Evolutionary conservation across 2,797 vertebrate genomes (phyloP), one percentile per base, ranked within the genome.

Genomic region (Eidolon dupreanum): DNA sequence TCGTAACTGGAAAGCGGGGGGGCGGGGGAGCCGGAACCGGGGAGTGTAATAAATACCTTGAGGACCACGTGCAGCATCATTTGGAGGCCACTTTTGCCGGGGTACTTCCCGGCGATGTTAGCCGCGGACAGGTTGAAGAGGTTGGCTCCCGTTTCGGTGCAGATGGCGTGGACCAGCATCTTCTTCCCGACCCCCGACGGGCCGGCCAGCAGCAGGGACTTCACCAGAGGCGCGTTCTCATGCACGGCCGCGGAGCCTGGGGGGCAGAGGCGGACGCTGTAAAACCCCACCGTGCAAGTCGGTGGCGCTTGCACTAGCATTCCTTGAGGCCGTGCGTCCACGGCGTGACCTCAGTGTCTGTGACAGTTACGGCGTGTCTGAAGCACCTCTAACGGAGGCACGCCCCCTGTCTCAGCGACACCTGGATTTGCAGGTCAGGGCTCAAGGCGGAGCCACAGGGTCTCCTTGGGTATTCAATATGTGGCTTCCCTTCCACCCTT

Each of bases 61-160:
- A 99, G 92, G 68, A 99, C 98, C 95, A 99, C 85, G 68, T 99
- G 99, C 6, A 99, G 84, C 98, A 99, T 98, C 98, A 99, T 98
- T 26, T 98, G 98, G 6, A 99, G 97, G 26, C 98, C 98, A 0
- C 3, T 97, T 38, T 94, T 98, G 95, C 99, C 99, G 0, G 98
- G 98, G 88, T 99, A 99, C 94, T 99, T 99, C 10, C 98, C 98
- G 0, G 97, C 94, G 1, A 99, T 94, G 95, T 98, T 99, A 24
- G 97, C 94, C 0, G 99, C 43, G 0, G 99, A 99, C 79, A 99
- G 93, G 97, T 99, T 98, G 97, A 99, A 99, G 95, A 99, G 99
- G 97, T 99, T 99, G 87, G 99, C 99, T 78, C 99, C 99, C 0
- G 99, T 99, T 98, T 99, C 99, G 0, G 98, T 99, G 97, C 99